A percentile compares a stretch with the other conserved stretches of the same genome.
Evolutionary conservation across 2,113 vertebrate species (phyloP).

Genomic region (Bettongia penicillata): DNA sequence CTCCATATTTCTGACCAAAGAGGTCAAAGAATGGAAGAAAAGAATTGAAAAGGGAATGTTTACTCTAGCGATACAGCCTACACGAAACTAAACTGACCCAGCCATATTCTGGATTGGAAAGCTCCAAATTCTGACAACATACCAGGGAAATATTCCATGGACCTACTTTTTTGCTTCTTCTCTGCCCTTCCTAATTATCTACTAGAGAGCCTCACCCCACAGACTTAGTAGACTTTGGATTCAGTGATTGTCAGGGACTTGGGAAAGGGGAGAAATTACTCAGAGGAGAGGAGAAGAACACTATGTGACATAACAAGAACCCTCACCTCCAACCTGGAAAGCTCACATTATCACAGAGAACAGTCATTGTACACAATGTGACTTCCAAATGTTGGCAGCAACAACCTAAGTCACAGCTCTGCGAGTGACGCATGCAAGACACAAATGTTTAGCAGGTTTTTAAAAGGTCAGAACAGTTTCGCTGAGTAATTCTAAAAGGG

Average conservation of each 20-base stretch:
- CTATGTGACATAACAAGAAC: not conserved
- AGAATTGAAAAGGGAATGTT: not conserved
- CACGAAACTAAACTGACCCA: not conserved
- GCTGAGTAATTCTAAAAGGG: not conserved
- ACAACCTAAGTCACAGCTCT: not conserved
- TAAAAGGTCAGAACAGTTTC: not conserved
- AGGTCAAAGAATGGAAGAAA: not conserved
- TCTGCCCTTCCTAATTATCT: not conserved
- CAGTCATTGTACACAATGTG: fast-evolving
- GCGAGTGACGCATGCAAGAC: not conserved
- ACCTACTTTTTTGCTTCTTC: not conserved
- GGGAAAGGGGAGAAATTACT: not conserved
- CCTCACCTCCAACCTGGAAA: not conserved
- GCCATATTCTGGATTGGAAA: not conserved
- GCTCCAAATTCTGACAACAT: not conserved
- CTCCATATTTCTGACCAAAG: conserved; percentile 4
- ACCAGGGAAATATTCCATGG: not conserved
- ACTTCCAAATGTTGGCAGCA: not conserved
- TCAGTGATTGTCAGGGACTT: not conserved
- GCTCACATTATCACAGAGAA: not conserved
- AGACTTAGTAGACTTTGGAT: not conserved
- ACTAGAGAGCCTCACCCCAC: not conserved
- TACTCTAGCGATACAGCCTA: not conserved
- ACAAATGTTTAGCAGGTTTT: not conserved
- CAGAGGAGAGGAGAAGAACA: not conserved